Conservation (phyloP, 2,888 invertebrate genomes). For the Cremastinae sp. region DNA sequence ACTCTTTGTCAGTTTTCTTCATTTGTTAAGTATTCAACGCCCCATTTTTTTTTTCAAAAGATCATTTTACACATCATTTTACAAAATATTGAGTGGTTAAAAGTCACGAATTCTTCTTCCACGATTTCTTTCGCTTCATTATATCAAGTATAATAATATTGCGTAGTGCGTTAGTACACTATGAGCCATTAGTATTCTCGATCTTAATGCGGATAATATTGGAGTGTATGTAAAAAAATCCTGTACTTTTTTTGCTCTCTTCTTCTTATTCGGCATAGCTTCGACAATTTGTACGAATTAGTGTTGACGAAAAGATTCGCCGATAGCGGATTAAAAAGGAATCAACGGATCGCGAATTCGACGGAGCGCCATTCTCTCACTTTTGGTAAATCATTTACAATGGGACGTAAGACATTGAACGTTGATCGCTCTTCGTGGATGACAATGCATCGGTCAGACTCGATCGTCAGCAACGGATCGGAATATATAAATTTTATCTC, state of each 20-base stretch:
- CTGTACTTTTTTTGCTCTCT: constrained; percentile 45
- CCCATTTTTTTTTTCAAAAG: constrained; percentile 45
- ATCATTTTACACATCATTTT: constrained; percentile 53
- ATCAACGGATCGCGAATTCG: constrained; percentile 12
- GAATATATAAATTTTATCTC: constrained; percentile 26
- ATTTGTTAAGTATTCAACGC: constrained; percentile 62
- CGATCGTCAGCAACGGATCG: constrained; percentile 69
- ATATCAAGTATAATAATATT: constrained; percentile 53
- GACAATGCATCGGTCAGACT: constrained; percentile 61
- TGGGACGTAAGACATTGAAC: constrained; percentile 41
- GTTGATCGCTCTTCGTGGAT: constrained; percentile 32
- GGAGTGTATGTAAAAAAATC: constrained; percentile 50
- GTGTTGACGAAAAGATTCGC: constrained; percentile 51
- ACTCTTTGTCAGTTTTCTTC: constrained; percentile 16
- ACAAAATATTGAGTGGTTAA: constrained; percentile 61
- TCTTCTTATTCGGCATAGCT: constrained; percentile 55
- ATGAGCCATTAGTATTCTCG: constrained; percentile 57
- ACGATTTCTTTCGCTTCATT: constrained; percentile 7
- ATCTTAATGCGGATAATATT: constrained; percentile 55
- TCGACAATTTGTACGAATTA: constrained; percentile 52
- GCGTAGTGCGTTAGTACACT: constrained; percentile 51
- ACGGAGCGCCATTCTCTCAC: constrained; percentile 11
- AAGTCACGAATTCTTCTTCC: constrained; percentile 13
- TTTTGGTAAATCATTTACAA: constrained; percentile 31
- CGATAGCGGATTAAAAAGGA: constrained; percentile 54